Base-by-base conservation (phyloP, 92 coral and sea anemone genomes). In the Desmophyllum pertusum region DNA sequence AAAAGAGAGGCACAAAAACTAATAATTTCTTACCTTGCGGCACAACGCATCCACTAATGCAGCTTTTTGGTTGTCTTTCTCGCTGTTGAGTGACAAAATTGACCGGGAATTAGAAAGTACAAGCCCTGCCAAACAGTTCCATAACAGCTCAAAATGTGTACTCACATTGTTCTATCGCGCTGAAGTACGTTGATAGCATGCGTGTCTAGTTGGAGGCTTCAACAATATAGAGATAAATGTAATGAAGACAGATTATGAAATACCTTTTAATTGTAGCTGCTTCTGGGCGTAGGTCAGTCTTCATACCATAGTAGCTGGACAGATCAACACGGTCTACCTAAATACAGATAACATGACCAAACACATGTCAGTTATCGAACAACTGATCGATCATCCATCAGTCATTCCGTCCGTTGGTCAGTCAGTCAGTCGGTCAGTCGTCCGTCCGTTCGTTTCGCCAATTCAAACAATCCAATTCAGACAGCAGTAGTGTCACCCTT, bases 291-390 rank as follows among this genome's bases (percentile, higher is more conserved):
- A 93, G 79, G 75, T 94, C 99, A 21, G 91, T 38, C 84, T 94
- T 96, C 95, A 96, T 94, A 25, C 98, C 99, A 68, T 87, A 96
- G 73, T 94, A 94, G 80, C 97, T 83, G 42, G 98, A 89, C 83
- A 96, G 45, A 19, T 88, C 97, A 40, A 81, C 95, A 62, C 70
- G 93, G 71, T 92, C 99, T 66, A 96, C 89, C 99, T 96, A 62
- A 48, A 67, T 31, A 40, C 6, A 51, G 39, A 30, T 10, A 76
- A 29, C 73, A 14, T 5, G 37, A 31, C 31, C 14, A 66, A 64
- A 33, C 13, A 50, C 55, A 15, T 21, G n/a, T 59, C 33, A 59
- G 33, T 59, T 14, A 15, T 50, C 55, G 7, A 0, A 50, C 55
- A 21, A 21, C 11, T 50, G 18, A 50, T 50, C 2, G 55, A 50